Conservation (phyloP, 2,797 vertebrate species). For the Gallinago nigripennis region DNA sequence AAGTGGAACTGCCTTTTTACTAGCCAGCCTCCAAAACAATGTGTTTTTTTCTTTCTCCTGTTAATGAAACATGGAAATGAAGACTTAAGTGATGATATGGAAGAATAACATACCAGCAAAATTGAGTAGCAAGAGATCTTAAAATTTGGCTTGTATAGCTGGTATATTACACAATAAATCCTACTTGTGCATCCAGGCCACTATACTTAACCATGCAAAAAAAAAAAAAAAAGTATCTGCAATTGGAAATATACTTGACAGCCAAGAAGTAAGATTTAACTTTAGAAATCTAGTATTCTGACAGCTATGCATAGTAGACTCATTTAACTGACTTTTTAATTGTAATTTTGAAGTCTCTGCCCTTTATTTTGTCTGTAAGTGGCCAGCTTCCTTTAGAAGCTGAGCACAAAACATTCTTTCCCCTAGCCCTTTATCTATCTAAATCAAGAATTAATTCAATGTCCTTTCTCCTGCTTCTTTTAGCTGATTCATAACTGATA, state of each 20-base stretch:
- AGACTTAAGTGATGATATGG: background rate
- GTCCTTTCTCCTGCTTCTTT: background rate
- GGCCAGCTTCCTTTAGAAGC: background rate
- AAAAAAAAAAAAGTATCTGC: background rate
- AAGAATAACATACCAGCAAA: background rate
- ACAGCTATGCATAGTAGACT: background rate
- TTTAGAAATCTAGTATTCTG: background rate
- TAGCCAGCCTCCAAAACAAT: background rate
- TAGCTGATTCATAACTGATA: background rate
- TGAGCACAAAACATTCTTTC: background rate
- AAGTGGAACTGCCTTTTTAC: background rate
- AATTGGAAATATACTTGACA: background rate
- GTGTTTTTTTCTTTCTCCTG: background rate
- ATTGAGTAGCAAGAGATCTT: background rate
- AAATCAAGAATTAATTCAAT: background rate
- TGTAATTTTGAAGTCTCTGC: background rate
- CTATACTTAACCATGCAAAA: background rate
- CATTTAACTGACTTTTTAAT: background rate
- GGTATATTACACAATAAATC: background rate
- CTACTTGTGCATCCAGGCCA: background rate
- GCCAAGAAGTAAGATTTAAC: background rate
- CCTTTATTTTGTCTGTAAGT: background rate
- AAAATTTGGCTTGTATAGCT: background rate
- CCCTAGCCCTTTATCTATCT: background rate
- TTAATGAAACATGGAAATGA: background rate